Evolutionary conservation across 2,797 vertebrate species (phyloP).

Genomic region (Rhinogobio ventralis): DNA sequence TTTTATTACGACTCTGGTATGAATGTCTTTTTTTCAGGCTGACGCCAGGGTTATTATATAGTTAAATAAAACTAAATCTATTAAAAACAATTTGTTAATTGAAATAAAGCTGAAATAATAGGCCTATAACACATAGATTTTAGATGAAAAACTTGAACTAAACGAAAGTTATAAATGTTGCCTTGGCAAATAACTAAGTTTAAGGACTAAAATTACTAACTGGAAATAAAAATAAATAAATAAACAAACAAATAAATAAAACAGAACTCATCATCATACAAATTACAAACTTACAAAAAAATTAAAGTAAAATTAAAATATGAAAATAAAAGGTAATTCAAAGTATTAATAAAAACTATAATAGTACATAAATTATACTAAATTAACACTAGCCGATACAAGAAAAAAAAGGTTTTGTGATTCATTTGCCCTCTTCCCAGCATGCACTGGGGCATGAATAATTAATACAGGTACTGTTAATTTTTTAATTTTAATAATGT

Average conservation of each 20-base stretch:
- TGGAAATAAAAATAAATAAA: not conserved
- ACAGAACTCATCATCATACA: not conserved
- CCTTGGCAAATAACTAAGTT: not conserved
- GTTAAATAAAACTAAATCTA: not conserved
- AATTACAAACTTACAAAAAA: not conserved
- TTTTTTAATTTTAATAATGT: not conserved
- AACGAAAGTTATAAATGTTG: not conserved
- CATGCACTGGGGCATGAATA: not conserved
- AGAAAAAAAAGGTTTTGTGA: not conserved
- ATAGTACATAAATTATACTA: not conserved
- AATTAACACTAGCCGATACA: not conserved
- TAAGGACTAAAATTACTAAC: not conserved
- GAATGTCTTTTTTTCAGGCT: not conserved
- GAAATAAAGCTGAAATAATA: not conserved
- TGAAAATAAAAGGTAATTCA: not conserved
- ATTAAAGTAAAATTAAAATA: not conserved
- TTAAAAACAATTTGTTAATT: not conserved
- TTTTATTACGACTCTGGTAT: not conserved
- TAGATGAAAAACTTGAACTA: not conserved
- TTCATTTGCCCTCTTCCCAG: not conserved
- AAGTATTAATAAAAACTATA: not conserved
- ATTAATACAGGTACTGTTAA: not conserved
- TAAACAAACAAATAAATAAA: too few species aligned
- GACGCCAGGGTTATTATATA: not conserved
- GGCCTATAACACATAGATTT: not conserved